A percentile compares a stretch with the other conserved stretches of the same genome.
Conservation (phyloP, 2,113 vertebrate species). For the Phocoena sinus region DNA sequence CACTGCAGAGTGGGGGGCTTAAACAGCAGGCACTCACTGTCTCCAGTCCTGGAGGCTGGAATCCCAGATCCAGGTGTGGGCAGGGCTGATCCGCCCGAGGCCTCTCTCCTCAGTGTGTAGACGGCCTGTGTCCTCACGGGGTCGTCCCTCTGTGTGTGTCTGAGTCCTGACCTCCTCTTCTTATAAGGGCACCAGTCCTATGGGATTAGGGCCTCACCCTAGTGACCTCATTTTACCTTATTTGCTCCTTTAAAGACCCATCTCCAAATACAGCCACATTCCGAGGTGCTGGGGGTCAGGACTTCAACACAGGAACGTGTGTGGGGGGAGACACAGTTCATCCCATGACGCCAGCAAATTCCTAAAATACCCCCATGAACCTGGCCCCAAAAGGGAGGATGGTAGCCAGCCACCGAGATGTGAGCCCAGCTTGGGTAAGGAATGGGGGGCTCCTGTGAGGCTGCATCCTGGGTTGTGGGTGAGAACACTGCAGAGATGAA, state of each 20-base stretch:
- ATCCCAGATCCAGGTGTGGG: accelerated
- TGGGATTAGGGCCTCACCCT: neutral
- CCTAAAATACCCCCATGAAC: accelerated
- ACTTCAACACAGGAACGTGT: neutral
- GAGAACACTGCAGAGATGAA: neutral
- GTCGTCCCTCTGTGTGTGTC: neutral
- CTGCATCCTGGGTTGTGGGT: accelerated
- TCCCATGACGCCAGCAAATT: no score
- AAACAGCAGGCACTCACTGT: accelerated
- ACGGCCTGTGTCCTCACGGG: accelerated
- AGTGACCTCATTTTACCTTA: neutral
- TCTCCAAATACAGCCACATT: neutral
- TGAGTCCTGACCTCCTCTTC: neutral
- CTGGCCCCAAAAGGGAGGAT: neutral
- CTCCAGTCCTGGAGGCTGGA: no score
- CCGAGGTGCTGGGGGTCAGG: neutral
- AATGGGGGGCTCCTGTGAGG: accelerated
- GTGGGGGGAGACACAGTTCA: no score
- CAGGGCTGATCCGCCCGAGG: neutral
- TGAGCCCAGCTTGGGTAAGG: accelerated
- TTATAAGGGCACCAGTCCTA: neutral
- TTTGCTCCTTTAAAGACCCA: neutral
- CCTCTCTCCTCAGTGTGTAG: neutral
- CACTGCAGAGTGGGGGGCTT: accelerated
- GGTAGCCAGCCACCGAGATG: neutral